These are phyloP conservation scores for Eilema griseolum DNA, from an alignment of 2,888 invertebrate species.

Conservation along the genomic window DNA sequence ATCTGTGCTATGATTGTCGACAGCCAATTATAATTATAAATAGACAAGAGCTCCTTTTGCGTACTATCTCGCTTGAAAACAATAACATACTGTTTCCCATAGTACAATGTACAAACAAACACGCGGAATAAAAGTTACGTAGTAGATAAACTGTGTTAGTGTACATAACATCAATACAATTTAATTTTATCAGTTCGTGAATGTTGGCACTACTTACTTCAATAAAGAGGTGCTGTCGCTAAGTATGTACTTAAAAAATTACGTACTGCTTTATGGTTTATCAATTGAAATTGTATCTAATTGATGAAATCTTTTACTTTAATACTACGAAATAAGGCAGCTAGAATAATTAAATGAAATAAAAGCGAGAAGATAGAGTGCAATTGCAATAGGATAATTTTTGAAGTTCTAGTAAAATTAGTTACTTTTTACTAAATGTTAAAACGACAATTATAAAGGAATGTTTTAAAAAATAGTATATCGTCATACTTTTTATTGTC, in stretches of 20 bases:
- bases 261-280: not conserved
- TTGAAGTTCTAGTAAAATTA: too few relatives aligned
- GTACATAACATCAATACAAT: not conserved
- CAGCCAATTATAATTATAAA: not conserved
- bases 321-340: too few relatives aligned
- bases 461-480: too few relatives aligned
- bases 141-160: not conserved
- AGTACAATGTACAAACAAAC: conserved; percentile 4
- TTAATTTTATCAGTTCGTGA: not conserved
- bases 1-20: not conserved
- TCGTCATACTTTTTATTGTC: too few relatives aligned
- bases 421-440: too few relatives aligned
- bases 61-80: not conserved
- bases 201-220: conserved; percentile 1
- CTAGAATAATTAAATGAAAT: too few relatives aligned
- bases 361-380: too few relatives aligned
- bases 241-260: not conserved
- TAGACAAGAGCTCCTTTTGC: not conserved
- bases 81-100: not conserved
- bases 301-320: too few relatives aligned
- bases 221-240: not conserved
- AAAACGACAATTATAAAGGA: too few relatives aligned
- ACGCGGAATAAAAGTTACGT: not conserved
- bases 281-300: too few relatives aligned
- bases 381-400: too few relatives aligned